phyloP scores from a whole-genome alignment of 2,888 invertebrate species.

The Sepiola atlantica region DNA sequence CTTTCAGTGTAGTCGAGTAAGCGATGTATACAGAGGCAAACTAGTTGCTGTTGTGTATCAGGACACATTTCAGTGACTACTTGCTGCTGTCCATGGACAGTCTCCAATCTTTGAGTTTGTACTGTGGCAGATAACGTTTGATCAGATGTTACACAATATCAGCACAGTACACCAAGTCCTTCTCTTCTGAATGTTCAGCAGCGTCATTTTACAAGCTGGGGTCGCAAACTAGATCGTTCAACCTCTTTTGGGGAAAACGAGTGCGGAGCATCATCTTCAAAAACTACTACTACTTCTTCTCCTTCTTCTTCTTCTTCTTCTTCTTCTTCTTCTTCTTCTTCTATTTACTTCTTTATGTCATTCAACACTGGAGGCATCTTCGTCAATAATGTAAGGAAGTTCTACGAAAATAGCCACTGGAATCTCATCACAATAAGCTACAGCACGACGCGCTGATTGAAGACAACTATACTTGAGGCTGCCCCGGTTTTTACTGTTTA shows the following conservation, averaged over 20 bases:
- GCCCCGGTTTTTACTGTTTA: too few species aligned
- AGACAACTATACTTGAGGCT: too few species aligned
- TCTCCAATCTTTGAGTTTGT: too few species aligned
- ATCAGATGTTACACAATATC: background rate
- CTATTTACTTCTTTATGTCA: background rate
- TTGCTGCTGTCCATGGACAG: background rate
- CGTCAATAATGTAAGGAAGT: too few species aligned
- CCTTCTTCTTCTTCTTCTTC: too few species aligned
- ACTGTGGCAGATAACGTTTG: background rate
- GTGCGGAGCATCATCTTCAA: too few species aligned
- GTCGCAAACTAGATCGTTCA: too few species aligned
- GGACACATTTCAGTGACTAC: background rate
- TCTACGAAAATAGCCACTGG: too few species aligned
- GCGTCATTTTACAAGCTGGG: background rate
- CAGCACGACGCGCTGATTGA: background rate
- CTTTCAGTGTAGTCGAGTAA: conserved; percentile 15
- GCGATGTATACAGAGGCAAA: conserved; percentile 8
- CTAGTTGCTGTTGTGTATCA: background rate
- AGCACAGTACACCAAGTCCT: background rate
- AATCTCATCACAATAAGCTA: too few species aligned
- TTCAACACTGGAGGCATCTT: too few species aligned
- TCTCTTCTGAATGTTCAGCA: background rate
- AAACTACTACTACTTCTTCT: too few species aligned
- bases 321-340: background rate
- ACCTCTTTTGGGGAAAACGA: too few species aligned